Base-by-base conservation (phyloP, 2,113 vertebrate species). In the Psephotus haematonotus region DNA sequence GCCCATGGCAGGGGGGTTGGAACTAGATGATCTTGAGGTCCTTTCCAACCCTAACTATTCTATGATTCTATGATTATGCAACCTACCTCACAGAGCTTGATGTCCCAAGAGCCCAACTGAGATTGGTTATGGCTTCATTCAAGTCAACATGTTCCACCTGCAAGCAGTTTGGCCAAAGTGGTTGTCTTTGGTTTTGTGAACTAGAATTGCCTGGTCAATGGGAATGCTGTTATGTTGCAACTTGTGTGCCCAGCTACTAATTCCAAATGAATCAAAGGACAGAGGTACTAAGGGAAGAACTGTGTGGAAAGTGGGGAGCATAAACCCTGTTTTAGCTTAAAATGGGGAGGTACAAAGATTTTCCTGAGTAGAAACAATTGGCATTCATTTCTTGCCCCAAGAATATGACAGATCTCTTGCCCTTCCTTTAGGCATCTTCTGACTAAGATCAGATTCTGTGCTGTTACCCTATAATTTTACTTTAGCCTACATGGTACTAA, bases 401-500 rank as follows among this genome's bases (percentile, higher is more conserved):
- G 44, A 94, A 78, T 72, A 72, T 49, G 81, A 82, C 78, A 78
- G 68, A 72, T 95, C 43, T 93, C 71, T 68, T 39, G 85, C 74
- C 64, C 68, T 90, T 87, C 85, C 92, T 91, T 92, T 76, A 86
- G 82, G 87, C 93, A 80, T 60, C 39, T 50, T 93, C 92, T 96
- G 87, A 90, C 90, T 94, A 90, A 85, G 82, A 91, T 17, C 92
- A 78, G 69, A 92, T 84, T 92, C 88, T 82, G 52, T 91, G 93
- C 88, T 96, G 47, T 92, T 93, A 95, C 74, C 85, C 89, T 90
- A 27, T 95, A 90, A 92, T 97, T 95, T 88, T 63, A 67, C 55
- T 82, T 76, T 80, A 87, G 86, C 82, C 78, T 89, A 35, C 13
- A 14, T 91, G 57, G 57, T 78, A 17, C 78, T 88, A 70, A 93